Evolutionary conservation across 2,797 vertebrate species (phyloP), one percentile per base, ranked within the genome.

Genomic region (Arremon aurantiirostris): DNA sequence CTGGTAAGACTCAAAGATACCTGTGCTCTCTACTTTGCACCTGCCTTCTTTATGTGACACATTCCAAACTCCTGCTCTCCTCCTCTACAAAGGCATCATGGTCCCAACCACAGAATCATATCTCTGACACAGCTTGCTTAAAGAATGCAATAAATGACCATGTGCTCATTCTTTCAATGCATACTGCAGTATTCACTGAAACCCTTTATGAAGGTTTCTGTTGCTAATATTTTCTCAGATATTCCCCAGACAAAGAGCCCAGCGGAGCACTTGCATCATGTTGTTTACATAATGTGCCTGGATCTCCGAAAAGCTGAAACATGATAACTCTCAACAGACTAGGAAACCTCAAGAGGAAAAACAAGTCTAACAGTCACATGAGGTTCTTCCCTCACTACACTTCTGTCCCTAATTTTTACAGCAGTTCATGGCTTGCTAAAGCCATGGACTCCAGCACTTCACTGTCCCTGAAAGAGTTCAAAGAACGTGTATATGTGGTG

Each of bases 31-130:
- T 23, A 21, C 34, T 23, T 57, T 46, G 1, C 14, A 34, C 8
- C 34, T 82, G 37, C 27, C 14, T 61, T 73, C 30, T 34, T 86
- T 32, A 37, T 8, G 6, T 0, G 0, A 82, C 30, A 52, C 13
- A 42, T 42, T 71, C 22, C 34, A 55, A 82, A 68, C 14, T 37
- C 39, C 18, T 2, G 41, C 28, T 75, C 9, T 71, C 41, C n/a
- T 78, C n/a, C 34, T 44, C 28, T 44, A 52, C 1, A 0, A 82
- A 37, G 6, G 53, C 39, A 85, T 27, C 0, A 0, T 5, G 13
- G 9, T 35, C 12, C 21, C 21, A 85, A 8, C 3, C 12, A 75
- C 44, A 77, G n/a, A 60, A n/a, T n/a, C 39, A 76, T 11, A 52
- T 15, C 23, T 60, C 55, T 53, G 55, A 52, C 16, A 56, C 11